Evolutionary conservation across 2,113 vertebrate genomes (phyloP).

Genomic region (Neotragus moschatus): DNA sequence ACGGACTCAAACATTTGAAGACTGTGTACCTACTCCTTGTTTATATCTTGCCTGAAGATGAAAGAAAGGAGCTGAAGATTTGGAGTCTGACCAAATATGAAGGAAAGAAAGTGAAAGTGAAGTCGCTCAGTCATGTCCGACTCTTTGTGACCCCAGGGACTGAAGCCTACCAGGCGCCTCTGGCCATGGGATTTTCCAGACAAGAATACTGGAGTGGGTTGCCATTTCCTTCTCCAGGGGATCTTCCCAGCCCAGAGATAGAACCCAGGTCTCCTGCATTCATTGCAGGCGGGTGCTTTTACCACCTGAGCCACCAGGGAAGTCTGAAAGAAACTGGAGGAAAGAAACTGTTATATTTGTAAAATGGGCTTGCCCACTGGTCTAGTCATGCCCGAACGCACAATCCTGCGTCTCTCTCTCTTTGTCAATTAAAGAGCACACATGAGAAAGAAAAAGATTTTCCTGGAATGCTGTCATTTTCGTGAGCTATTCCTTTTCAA

Average conservation of each 20-base stretch:
- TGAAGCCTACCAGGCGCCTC: too few relatives aligned
- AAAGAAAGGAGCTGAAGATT: not conserved
- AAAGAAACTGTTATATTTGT: not conserved
- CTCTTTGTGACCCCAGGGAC: too few relatives aligned
- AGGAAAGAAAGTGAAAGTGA: not conserved
- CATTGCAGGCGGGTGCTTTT: too few relatives aligned
- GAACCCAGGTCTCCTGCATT: too few relatives aligned
- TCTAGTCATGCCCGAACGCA: fast-evolving
- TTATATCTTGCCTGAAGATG: not conserved
- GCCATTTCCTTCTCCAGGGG: too few relatives aligned
- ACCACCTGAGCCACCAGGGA: too few relatives aligned
- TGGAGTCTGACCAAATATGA: not conserved
- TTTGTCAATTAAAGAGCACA: not conserved
- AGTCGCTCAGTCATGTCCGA: too few relatives aligned
- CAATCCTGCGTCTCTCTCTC: not conserved
- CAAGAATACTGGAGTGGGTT: too few relatives aligned
- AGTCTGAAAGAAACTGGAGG: not conserved
- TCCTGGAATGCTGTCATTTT: not conserved
- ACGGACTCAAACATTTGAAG: conserved; percentile 26
- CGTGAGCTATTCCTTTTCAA: not conserved
- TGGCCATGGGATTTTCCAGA: too few relatives aligned
- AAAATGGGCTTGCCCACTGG: not conserved
- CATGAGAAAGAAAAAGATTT: not conserved
- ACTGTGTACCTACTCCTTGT: not conserved
- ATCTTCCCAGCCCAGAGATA: too few relatives aligned